Conservation (phyloP, 2,113 vertebrate genomes). For the Cottus gobio region DNA sequence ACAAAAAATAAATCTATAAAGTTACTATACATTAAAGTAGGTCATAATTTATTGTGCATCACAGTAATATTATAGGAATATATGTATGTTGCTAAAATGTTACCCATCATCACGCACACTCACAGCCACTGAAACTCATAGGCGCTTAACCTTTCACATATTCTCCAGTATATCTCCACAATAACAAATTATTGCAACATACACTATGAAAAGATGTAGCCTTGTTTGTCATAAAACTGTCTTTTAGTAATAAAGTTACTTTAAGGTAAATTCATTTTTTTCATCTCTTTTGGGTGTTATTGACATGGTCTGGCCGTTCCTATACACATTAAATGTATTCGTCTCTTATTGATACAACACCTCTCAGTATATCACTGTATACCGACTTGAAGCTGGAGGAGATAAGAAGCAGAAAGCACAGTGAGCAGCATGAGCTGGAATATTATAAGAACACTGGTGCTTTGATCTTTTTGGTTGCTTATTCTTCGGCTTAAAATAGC, state of each 20-base stretch:
- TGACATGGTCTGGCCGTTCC: not conserved
- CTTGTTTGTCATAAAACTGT: not conserved
- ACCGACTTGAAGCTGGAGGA: not conserved
- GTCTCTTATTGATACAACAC: not conserved
- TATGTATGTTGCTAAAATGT: not conserved
- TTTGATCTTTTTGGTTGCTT: not conserved
- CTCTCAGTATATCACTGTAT: not conserved
- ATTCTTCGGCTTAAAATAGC: not conserved
- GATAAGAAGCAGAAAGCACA: not conserved
- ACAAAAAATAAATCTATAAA: not conserved
- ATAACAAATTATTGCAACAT: too few species aligned
- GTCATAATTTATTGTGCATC: not conserved
- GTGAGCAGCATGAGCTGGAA: not conserved
- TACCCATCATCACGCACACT: not conserved
- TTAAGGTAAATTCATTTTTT: too few species aligned
- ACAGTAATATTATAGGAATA: not conserved
- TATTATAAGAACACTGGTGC: not conserved
- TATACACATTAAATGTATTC: not conserved
- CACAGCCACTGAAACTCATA: too few species aligned
- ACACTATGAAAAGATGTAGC: not conserved
- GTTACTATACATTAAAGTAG: not conserved
- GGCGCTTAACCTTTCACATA: too few species aligned
- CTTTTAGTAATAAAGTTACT: not conserved
- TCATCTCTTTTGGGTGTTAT: not conserved
- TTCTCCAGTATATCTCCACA: too few species aligned